These are phyloP conservation scores for Parazoanthus atlanticus DNA, from an alignment of 92 coral and sea anemone species.

Conservation along the genomic window DNA sequence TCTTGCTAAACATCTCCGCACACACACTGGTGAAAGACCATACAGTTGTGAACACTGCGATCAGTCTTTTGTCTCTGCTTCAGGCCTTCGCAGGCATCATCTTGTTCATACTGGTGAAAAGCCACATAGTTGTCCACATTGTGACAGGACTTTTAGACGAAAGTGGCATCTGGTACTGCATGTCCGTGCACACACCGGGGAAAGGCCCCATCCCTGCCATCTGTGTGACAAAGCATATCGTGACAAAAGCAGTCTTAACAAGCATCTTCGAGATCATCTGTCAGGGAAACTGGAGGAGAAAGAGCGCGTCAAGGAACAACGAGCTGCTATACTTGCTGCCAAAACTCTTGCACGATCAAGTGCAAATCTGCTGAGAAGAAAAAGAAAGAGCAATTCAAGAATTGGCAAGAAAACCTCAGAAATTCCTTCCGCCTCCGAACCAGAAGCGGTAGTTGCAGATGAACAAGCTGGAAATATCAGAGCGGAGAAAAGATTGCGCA, in stretches of 20 bases:
- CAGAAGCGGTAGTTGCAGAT: not conserved
- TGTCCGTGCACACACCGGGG: slow-evolving; percentile 36
- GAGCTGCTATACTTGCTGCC: slow-evolving; percentile 37
- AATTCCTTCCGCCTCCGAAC: not conserved
- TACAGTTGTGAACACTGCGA: slow-evolving; percentile 42
- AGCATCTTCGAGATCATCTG: slow-evolving; percentile 37
- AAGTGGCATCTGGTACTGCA: slow-evolving; percentile 41
- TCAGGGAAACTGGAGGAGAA: slow-evolving; percentile 40
- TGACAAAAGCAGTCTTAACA: slow-evolving; percentile 35
- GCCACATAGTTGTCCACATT: slow-evolving; percentile 37
- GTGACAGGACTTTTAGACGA: slow-evolving; percentile 38
- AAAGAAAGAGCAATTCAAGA: not conserved
- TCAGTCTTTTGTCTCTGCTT: slow-evolving; percentile 27
- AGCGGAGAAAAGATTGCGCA: not conserved
- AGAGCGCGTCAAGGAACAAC: slow-evolving; percentile 35
- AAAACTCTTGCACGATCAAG: slow-evolving; percentile 35
- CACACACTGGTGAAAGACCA: slow-evolving; percentile 44
- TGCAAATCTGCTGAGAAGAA: not conserved
- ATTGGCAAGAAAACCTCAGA: not conserved
- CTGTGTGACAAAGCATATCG: slow-evolving; percentile 44
- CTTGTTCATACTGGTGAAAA: slow-evolving; percentile 43
- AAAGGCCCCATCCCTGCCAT: slow-evolving; percentile 33
- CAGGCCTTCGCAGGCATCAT: slow-evolving; percentile 44
- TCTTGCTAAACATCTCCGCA: slow-evolving; percentile 37
- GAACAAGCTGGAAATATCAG: not conserved